Evolutionary conservation across 1,140 invertebrate genomes (phyloP).

Genomic region (Heliconius congener): DNA sequence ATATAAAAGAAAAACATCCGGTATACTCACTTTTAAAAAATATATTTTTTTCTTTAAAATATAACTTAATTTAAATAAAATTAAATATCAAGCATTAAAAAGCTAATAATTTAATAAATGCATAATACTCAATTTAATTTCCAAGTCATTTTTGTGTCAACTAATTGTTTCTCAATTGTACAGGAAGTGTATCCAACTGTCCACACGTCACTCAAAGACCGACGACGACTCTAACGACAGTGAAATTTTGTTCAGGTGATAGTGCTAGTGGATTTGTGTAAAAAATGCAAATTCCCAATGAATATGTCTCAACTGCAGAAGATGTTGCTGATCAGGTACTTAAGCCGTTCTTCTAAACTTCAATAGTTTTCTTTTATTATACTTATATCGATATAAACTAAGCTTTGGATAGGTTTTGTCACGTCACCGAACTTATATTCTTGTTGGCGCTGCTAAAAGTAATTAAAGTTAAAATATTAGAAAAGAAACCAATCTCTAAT

Average conservation of each 20-base stretch:
- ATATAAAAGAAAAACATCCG: slow-evolving; percentile 51
- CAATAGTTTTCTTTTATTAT: slow-evolving; percentile 3
- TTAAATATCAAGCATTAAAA: neutral
- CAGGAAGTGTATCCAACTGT: slow-evolving; percentile 75
- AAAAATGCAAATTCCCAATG: slow-evolving; percentile 92
- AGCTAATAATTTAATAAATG: neutral
- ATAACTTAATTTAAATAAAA: neutral
- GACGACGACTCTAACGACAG: slow-evolving; percentile 54
- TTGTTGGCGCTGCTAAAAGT: slow-evolving; percentile 50
- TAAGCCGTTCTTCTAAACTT: slow-evolving; percentile 23
- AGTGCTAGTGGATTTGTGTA: slow-evolving; percentile 61
- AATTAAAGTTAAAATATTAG: slow-evolving; percentile 20
- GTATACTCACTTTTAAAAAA: neutral
- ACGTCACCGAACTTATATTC: slow-evolving; percentile 77
- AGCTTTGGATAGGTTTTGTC: slow-evolving; percentile 63
- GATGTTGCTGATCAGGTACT: slow-evolving; percentile 96
- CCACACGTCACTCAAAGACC: slow-evolving; percentile 75
- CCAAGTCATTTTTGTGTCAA: neutral
- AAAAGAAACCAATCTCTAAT: neutral
- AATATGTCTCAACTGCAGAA: slow-evolving; percentile 94
- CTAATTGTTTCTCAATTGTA: slow-evolving; percentile 42
- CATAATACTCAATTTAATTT: neutral
- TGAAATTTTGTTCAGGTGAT: slow-evolving; percentile 68
- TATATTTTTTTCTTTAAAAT: neutral
- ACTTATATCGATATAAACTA: slow-evolving; percentile 59